phyloP scores from a whole-genome alignment of 2,113 vertebrate species.

The Cynocephalus volans region DNA sequence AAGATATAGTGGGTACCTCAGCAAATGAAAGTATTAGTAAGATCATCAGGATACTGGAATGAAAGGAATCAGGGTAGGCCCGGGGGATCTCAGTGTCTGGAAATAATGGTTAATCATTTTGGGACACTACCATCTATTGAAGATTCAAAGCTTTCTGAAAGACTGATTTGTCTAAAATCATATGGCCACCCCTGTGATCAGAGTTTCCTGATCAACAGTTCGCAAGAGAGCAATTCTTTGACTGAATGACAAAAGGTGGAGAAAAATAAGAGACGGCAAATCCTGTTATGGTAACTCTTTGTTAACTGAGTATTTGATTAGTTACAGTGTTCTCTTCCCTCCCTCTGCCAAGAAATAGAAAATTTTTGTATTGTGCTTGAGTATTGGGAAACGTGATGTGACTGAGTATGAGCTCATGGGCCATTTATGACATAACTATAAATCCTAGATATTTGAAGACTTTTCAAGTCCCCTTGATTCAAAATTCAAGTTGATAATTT shows the following conservation, averaged over 20 bases:
- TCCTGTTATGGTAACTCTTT: neutral
- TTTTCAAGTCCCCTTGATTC: neutral
- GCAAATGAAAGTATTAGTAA: neutral
- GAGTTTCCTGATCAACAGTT: neutral
- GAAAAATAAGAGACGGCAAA: neutral
- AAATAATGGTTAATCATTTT: neutral
- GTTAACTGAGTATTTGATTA: neutral
- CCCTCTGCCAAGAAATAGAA: neutral
- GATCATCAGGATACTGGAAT: neutral
- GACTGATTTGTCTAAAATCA: neutral
- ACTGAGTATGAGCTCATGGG: neutral
- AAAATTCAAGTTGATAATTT: neutral
- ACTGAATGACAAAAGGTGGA: neutral
- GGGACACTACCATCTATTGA: neutral
- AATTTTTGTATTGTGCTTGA: neutral
- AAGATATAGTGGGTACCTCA: neutral
- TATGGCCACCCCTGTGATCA: neutral
- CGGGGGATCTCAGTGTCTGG: neutral
- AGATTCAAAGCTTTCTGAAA: neutral
- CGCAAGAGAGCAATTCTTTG: neutral
- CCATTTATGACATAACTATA: neutral
- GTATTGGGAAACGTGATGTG: neutral
- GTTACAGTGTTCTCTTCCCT: neutral
- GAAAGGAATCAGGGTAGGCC: neutral
- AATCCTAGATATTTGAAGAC: neutral